Conservation (phyloP, 2,888 invertebrate species). For the Sminthurides aquaticus region DNA sequence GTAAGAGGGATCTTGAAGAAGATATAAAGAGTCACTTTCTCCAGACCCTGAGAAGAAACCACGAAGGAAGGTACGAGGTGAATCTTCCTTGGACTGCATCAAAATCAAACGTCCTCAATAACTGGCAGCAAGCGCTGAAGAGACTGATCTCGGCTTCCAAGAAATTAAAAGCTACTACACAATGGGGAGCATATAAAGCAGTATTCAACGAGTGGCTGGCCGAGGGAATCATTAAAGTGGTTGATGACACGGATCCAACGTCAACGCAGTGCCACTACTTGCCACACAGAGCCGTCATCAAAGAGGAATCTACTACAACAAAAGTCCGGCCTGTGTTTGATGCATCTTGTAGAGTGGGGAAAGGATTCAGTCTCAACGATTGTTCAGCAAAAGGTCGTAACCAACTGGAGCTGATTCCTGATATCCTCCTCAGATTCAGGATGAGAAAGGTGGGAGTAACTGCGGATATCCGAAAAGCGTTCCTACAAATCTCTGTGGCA, state of each 20-base stretch:
- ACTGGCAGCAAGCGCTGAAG: not conserved
- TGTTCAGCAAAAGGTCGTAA: slow-evolving; percentile 33
- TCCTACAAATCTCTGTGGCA: slow-evolving; percentile 42
- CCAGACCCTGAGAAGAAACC: not conserved
- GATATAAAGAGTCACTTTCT: not conserved
- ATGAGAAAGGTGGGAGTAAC: slow-evolving; percentile 26
- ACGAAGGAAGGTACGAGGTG: slow-evolving; percentile 3
- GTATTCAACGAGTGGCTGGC: slow-evolving; percentile 6
- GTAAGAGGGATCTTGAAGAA: slow-evolving; percentile 21
- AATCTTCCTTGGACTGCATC: not conserved
- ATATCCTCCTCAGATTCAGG: slow-evolving; percentile 2
- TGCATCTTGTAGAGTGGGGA: slow-evolving; percentile 2
- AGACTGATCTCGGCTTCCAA: not conserved
- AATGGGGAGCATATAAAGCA: not conserved
- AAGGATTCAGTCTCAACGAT: slow-evolving; percentile 27
- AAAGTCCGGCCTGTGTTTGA: slow-evolving; percentile 3
- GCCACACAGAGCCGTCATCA: slow-evolving; percentile 35
- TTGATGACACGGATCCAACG: not conserved
- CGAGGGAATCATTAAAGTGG: slow-evolving; percentile 4
- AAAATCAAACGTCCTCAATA: not conserved
- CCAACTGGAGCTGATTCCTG: slow-evolving; percentile 26
- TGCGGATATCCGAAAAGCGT: slow-evolving; percentile 44
- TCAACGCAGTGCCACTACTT: slow-evolving; percentile 2
- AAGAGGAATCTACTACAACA: slow-evolving; percentile 7
- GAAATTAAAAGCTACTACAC: not conserved